Evolutionary conservation across 2,797 vertebrate genomes (phyloP), one percentile per base, ranked within the genome.

Genomic region (Moxostoma hubbsi): DNA sequence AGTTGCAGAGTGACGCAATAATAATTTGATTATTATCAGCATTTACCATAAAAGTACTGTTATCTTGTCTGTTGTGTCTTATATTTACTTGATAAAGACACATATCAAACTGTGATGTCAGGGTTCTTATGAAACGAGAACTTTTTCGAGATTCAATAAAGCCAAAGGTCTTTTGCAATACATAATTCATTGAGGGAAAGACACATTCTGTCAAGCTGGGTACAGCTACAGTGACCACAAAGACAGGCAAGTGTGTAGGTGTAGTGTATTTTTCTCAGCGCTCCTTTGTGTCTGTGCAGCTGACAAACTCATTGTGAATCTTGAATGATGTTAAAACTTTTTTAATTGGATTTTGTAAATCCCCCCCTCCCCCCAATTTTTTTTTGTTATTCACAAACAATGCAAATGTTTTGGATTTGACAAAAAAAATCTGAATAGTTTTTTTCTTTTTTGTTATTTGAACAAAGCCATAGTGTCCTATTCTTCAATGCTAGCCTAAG

Each of bases 101-200:
- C 10, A 1, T 8, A 9, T 46, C 7, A 46, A 63, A 12, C 13
- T 46, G 51, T 12, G 24, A 24, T 24, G 18, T 24, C 18, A 24
- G 18, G 18, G 63, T 68, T 13, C 50, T 53, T 5, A n/a, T 53
- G 8, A 58, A 58, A 59, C 18, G 45, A 15, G 73, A 75, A 75
- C 51, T 7, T 49, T 49, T 45, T 46, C 1, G 46, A 64, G 9
- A 36, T 8, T 11, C 12, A 5, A 11, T 1, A 8, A 0, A 18
- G 50, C 54, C 9, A 55, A 9, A 58, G 6, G 9, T 11, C 9
- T 36, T 11, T 2, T 16, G 43, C 47, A 1, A 6, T 9, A 0
- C 15, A 46, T 50, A 13, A 49, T 57, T 24, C 24, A 24, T 3
- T 24, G 24, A 3, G 24, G 24, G 24, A 24, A 24, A 24, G 24